These are phyloP conservation scores for Kuschelorhynchus macadamiae DNA, from an alignment of 2,888 invertebrate species.

Conservation along the genomic window DNA sequence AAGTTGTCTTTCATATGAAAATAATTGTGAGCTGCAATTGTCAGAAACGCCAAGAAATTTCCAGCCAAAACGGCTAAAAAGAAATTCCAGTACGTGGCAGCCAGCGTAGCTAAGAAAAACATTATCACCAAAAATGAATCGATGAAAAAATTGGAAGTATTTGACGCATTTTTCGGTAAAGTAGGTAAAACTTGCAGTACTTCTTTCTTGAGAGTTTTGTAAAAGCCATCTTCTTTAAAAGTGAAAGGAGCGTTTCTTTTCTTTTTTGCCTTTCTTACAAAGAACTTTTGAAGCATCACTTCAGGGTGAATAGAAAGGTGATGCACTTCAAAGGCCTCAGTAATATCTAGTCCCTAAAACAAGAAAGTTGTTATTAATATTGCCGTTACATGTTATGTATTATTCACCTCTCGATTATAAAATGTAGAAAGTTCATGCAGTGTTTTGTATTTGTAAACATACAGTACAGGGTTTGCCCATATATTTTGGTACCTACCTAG, in stretches of 20 bases:
- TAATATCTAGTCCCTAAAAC: slow-evolving; percentile 81
- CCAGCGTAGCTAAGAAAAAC: slow-evolving; percentile 59
- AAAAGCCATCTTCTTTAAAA: slow-evolving; percentile 82
- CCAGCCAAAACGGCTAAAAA: slow-evolving; percentile 71
- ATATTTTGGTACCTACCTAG: no score
- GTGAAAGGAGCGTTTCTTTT: slow-evolving; percentile 81
- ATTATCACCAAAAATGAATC: slow-evolving; percentile 64
- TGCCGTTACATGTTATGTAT: no score
- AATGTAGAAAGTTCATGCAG: no score
- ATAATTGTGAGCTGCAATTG: slow-evolving; percentile 81
- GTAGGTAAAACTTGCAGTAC: slow-evolving; percentile 69
- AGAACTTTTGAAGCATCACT: slow-evolving; percentile 76
- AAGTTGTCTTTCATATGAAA: slow-evolving; percentile 83
- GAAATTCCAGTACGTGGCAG: slow-evolving; percentile 64
- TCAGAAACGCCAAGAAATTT: slow-evolving; percentile 72
- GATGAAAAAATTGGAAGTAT: slow-evolving; percentile 66
- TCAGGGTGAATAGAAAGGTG: slow-evolving; percentile 73
- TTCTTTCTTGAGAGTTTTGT: slow-evolving; percentile 76
- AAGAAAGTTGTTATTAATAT: neutral
- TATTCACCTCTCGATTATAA: no score
- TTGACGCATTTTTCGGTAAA: slow-evolving; percentile 67
- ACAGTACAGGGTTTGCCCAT: no score
- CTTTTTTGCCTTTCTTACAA: slow-evolving; percentile 74
- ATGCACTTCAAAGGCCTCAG: slow-evolving; percentile 84
- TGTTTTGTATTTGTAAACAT: no score